Conservation (phyloP, 2,797 vertebrate genomes). For the Cheracebus regulus region DNA sequence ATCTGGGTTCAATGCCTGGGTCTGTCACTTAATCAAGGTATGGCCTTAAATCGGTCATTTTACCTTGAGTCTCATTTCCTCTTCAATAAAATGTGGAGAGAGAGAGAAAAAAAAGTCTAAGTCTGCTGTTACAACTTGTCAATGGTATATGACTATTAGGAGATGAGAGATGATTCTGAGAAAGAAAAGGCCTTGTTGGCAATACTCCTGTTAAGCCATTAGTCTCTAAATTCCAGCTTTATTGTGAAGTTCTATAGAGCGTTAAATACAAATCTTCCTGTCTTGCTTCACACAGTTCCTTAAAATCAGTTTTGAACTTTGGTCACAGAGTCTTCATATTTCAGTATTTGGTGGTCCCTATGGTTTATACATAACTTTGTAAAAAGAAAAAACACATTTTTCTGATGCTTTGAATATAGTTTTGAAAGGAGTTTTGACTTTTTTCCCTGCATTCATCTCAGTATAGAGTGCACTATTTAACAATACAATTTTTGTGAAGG, state of each 20-base stretch:
- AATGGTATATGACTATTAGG: constrained; percentile 80
- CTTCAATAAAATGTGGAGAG: neutral
- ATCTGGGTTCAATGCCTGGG: neutral
- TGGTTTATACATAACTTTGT: constrained; percentile 78
- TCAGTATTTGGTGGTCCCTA: constrained; percentile 67
- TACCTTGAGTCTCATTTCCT: neutral
- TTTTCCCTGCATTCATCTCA: constrained; percentile 84
- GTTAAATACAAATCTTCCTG: constrained; percentile 73
- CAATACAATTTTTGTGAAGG: constrained; percentile 81
- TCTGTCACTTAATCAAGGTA: neutral
- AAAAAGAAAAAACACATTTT: constrained; percentile 68
- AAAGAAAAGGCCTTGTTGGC: constrained; percentile 70
- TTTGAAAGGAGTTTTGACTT: constrained; percentile 81
- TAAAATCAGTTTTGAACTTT: constrained; percentile 70
- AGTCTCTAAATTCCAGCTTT: constrained; percentile 82
- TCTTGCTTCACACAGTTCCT: constrained; percentile 68
- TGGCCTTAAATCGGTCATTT: neutral
- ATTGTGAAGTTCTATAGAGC: constrained; percentile 80
- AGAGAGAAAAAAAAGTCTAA: constrained; percentile 47
- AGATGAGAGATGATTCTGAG: constrained; percentile 64
- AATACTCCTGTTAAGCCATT: constrained; percentile 79
- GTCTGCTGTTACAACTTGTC: constrained; percentile 81
- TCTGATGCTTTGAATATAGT: constrained; percentile 77
- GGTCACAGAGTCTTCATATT: constrained; percentile 74
- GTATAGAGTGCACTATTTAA: constrained; percentile 85